A percentile compares a stretch with the other conserved stretches of the same genome.
phyloP scores from a whole-genome alignment of 2,113 vertebrate species.

The Esox niger region DNA sequence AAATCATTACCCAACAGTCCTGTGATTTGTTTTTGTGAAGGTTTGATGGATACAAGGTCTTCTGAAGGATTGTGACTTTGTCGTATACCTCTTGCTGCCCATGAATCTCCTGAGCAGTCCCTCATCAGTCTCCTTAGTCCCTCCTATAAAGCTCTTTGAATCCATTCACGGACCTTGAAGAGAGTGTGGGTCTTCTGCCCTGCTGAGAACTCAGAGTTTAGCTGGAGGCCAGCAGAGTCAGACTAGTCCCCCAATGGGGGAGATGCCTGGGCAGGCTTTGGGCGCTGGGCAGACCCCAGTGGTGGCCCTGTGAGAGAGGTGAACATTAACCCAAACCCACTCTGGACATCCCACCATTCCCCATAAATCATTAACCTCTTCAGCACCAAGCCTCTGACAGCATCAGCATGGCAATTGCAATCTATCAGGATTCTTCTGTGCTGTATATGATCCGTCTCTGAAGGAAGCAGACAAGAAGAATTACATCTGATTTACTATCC shows the following conservation, averaged over 20 bases:
- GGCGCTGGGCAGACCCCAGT: constrained; percentile 51
- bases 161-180: constrained; percentile 37
- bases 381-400: constrained; percentile 53
- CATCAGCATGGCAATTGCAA: constrained; percentile 64
- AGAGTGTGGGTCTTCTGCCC: constrained; percentile 44
- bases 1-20: too few relatives aligned
- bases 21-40: too few relatives aligned
- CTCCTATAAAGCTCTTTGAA: constrained; percentile 39
- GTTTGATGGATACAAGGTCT: too few relatives aligned
- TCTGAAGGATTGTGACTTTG: too few relatives aligned
- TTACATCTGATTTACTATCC: constrained; percentile 23
- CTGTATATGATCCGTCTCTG: constrained; percentile 32
- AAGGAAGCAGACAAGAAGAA: constrained; percentile 33
- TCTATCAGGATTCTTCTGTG: constrained; percentile 61
- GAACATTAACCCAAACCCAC: constrained; percentile 74
- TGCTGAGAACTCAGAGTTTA: constrained; percentile 61
- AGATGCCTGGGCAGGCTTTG: constrained; percentile 7
- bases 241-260: constrained; percentile 31
- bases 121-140: constrained; percentile 19
- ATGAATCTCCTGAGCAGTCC: too few relatives aligned
- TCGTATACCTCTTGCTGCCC: too few relatives aligned
- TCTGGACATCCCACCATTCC: constrained; percentile 59
- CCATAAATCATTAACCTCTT: constrained; percentile 72
- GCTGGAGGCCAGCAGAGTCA: constrained; percentile 59
- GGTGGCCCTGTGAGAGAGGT: constrained; percentile 50